These are phyloP conservation scores for Drosophila repletoides DNA, from an alignment of 1,140 invertebrate genomes.

Conservation along the genomic window DNA sequence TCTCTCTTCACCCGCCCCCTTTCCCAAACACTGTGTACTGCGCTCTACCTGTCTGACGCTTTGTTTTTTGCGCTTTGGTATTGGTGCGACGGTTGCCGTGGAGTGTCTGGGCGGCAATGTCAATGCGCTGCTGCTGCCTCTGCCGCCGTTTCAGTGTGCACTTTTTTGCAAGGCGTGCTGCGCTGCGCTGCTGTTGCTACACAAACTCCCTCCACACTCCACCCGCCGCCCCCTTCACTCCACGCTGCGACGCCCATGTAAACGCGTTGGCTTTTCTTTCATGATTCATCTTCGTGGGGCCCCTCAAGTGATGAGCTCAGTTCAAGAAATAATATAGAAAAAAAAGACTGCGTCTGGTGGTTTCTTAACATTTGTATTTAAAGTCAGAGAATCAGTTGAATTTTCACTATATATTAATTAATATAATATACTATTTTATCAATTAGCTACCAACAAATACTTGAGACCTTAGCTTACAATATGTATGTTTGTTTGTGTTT, in stretches of 20 bases:
- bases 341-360: conserved; percentile 14
- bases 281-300: conserved; percentile 58
- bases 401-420: conserved; percentile 46
- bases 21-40: neutral
- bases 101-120: conserved; percentile 46
- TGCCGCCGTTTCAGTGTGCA: conserved; percentile 17
- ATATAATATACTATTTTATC: conserved; percentile 30
- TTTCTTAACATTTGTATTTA: conserved; percentile 38
- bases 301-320: conserved; percentile 39
- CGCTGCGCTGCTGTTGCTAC: conserved; percentile 34
- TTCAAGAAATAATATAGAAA: conserved; percentile 2
- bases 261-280: conserved; percentile 52
- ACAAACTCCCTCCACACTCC: conserved; percentile 19
- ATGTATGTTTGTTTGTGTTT: too few relatives aligned
- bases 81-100: conserved; percentile 31
- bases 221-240: conserved; percentile 5
- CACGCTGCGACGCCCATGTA: conserved; percentile 27
- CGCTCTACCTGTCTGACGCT: conserved; percentile 64
- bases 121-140: conserved; percentile 27
- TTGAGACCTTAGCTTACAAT: conserved; percentile 16
- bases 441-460: conserved; percentile 59
- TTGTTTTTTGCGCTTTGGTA: conserved; percentile 45
- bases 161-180: conserved; percentile 40
- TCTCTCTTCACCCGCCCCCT: conserved; percentile 1
- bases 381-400: conserved; percentile 21